Evolutionary conservation across 2,888 invertebrate genomes (phyloP).

Genomic region (Heliconius hortense): DNA sequence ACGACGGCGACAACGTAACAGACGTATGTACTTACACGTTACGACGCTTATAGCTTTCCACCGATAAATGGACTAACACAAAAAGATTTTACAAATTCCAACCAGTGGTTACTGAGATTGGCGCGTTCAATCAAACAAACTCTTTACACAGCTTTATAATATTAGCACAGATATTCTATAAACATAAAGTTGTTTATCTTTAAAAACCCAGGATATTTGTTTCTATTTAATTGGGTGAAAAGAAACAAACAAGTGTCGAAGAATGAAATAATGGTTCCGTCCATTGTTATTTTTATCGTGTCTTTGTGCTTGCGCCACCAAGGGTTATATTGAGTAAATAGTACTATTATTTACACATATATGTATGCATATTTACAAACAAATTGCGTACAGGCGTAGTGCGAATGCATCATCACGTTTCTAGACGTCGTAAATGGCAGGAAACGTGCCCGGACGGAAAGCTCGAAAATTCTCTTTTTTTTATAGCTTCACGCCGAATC

Average conservation of each 20-base stretch:
- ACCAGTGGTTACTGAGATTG: too few species aligned
- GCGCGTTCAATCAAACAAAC: too few species aligned
- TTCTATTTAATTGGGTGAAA: background rate
- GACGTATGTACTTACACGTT: too few species aligned
- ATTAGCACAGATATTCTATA: too few species aligned
- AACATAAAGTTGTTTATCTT: background rate
- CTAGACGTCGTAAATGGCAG: constrained; percentile 7
- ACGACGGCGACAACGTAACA: too few species aligned
- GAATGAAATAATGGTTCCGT: background rate
- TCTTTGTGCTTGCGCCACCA: background rate
- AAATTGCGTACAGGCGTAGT: constrained; percentile 12
- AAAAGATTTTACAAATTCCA: too few species aligned
- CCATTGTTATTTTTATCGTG: constrained; percentile 3
- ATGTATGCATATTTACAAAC: background rate
- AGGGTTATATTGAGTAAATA: constrained; percentile 17
- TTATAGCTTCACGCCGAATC: too few species aligned
- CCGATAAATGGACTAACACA: too few species aligned
- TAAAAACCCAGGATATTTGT: background rate
- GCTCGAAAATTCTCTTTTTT: background rate
- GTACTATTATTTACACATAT: constrained; percentile 4
- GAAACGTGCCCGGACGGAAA: constrained; percentile 5
- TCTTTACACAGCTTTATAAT: too few species aligned
- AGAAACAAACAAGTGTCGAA: background rate
- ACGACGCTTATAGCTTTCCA: too few species aligned
- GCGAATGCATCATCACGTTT: constrained; percentile 18